phyloP scores from a whole-genome alignment of 2,113 vertebrate species.

The Perca schrenkii region DNA sequence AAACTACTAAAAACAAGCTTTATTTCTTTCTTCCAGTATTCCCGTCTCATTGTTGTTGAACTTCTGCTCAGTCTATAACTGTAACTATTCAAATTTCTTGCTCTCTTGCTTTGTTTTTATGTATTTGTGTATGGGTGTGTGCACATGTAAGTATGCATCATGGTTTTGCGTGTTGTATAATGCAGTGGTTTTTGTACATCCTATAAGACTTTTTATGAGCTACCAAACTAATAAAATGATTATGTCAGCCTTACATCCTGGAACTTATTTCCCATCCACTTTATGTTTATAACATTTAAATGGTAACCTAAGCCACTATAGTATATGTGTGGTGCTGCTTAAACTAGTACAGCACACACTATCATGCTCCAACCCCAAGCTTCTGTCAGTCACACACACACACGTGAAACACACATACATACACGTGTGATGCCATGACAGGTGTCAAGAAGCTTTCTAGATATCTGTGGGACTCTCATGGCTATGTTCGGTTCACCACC shows the following conservation, averaged over 20 bases:
- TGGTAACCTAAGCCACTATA: neutral
- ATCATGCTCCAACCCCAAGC: neutral
- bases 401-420: neutral
- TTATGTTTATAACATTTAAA: neutral
- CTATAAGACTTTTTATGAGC: neutral
- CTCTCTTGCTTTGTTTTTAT: neutral
- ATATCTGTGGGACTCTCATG: constrained; percentile 3
- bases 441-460: constrained; percentile 10
- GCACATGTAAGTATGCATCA: neutral
- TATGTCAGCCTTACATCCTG: neutral
- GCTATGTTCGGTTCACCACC: neutral
- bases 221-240: neutral
- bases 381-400: constrained; percentile 11
- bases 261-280: neutral
- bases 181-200: neutral
- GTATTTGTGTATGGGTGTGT: constrained; percentile 1
- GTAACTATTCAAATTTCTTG: constrained; percentile 1
- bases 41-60: constrained; percentile 8
- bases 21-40: constrained; percentile 8
- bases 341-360: constrained; percentile 11
- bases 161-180: constrained; percentile 5
- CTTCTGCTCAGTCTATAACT: constrained; percentile 13
- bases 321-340: neutral
- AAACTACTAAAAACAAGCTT: constrained; percentile 15
- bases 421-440: constrained; percentile 13